A percentile compares a stretch with the other conserved stretches of the same genome.
These are phyloP conservation scores for Calcarius ornatus DNA, from an alignment of 2,113 vertebrate genomes.

Conservation along the genomic window DNA sequence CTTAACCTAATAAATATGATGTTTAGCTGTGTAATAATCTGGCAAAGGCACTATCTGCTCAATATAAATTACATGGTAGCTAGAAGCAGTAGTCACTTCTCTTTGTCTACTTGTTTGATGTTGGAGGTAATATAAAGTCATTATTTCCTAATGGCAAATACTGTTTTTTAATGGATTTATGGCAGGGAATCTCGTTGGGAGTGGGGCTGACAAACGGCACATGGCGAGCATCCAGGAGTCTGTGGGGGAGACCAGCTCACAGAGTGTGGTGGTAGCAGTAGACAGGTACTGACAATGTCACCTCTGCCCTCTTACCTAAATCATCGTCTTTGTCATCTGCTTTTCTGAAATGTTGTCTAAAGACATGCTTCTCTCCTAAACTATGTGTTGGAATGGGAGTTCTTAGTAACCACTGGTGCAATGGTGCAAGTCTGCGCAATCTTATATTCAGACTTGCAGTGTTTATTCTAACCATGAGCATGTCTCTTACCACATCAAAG, in stretches of 20 bases:
- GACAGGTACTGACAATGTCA: conserved; percentile 80
- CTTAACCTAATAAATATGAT: not conserved
- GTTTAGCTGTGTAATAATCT: not conserved
- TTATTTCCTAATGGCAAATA: not conserved
- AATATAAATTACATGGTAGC: not conserved
- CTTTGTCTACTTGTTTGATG: not conserved
- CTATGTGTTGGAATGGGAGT: not conserved
- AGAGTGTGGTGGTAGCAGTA: conserved; percentile 96
- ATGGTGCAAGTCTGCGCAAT: not conserved
- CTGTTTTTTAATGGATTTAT: not conserved
- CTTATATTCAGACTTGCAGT: not conserved
- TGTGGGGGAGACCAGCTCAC: conserved; percentile 95
- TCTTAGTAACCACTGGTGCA: not conserved
- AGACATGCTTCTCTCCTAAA: not conserved
- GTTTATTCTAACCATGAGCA: not conserved
- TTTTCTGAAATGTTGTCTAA: not conserved
- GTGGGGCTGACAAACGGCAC: conserved; percentile 88
- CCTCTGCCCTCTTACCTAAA: not conserved
- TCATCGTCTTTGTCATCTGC: fast-evolving
- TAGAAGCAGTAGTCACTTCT: not conserved
- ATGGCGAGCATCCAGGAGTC: conserved; percentile 97
- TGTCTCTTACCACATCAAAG: not conserved
- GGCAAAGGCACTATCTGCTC: not conserved
- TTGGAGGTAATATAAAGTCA: not conserved
- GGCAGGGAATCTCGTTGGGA: conserved; percentile 81